A percentile compares a stretch with the other conserved stretches of the same genome.
phyloP scores from a whole-genome alignment of 2,888 invertebrate genomes.

The Yponomeuta evonymella region DNA sequence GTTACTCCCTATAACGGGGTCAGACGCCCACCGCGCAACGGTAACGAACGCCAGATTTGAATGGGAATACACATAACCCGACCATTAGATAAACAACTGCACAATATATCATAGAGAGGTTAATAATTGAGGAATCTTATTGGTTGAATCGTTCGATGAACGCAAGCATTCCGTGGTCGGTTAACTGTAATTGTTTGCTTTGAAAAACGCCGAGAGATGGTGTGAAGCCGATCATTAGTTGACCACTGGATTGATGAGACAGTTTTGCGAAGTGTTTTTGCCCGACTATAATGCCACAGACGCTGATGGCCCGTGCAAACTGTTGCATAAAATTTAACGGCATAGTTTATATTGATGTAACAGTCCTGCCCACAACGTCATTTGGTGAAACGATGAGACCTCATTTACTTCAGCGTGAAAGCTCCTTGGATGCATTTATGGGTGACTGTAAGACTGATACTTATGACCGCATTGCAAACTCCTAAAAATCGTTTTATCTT shows the following conservation, averaged over 20 bases:
- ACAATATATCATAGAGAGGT: slow-evolving; percentile 30
- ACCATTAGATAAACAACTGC: slow-evolving; percentile 32
- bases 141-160: not conserved
- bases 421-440: not conserved
- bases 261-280: slow-evolving; percentile 3
- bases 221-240: slow-evolving; percentile 6
- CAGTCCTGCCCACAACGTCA: slow-evolving; percentile 1
- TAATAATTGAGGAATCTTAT: slow-evolving; percentile 9
- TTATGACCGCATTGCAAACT: no score
- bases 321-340: slow-evolving; percentile 13
- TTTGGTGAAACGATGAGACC: not conserved
- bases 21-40: slow-evolving; percentile 48
- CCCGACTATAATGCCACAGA: not conserved
- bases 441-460: not conserved
- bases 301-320: not conserved
- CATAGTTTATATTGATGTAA: slow-evolving; percentile 13
- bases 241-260: slow-evolving; percentile 5
- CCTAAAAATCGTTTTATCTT: no score
- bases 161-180: not conserved
- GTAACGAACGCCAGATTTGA: slow-evolving; percentile 49
- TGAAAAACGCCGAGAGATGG: slow-evolving; percentile 4
- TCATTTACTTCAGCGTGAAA: not conserved
- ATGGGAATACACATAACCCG: slow-evolving; percentile 31
- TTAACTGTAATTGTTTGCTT: not conserved
- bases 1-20: slow-evolving; percentile 40